Conservation (phyloP, 2,797 vertebrate species). For the Mus minutoides region DNA sequence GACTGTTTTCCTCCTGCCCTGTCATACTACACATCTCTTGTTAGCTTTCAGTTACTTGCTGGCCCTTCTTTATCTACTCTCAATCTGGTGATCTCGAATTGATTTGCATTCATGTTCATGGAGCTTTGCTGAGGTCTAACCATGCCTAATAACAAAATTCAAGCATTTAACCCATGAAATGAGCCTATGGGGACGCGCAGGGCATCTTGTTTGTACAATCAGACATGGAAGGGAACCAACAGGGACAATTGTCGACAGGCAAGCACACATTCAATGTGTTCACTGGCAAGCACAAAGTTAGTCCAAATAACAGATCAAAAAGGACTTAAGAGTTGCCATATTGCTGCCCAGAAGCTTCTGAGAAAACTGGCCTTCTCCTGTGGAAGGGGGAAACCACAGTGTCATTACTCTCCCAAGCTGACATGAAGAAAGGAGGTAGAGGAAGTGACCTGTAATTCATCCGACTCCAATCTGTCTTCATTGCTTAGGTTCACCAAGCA, state of each 20-base stretch:
- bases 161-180: not conserved
- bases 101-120: not conserved
- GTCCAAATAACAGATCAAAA: not conserved
- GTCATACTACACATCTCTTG: too few species aligned
- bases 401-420: not conserved
- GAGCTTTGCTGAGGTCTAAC: not conserved
- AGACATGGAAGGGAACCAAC: too few species aligned
- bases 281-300: rapidly evolving
- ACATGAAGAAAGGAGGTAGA: not conserved
- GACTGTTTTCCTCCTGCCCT: not conserved
- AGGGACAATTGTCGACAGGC: rapidly evolving
- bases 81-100: not conserved
- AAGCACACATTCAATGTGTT: not conserved
- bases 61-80: not conserved
- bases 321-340: too few species aligned
- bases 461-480: not conserved
- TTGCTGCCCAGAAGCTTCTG: too few species aligned
- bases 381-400: not conserved
- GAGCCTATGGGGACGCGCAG: not conserved
- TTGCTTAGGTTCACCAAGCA: too few species aligned
- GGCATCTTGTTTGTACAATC: not conserved
- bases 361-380: not conserved
- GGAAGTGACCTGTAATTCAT: not conserved
- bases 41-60: not conserved
- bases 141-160: not conserved